Percentiles rank a stretch among this genome's conserved stretches.
Conservation (phyloP, 1,140 invertebrate genomes). For the Heliothis subflexa region DNA sequence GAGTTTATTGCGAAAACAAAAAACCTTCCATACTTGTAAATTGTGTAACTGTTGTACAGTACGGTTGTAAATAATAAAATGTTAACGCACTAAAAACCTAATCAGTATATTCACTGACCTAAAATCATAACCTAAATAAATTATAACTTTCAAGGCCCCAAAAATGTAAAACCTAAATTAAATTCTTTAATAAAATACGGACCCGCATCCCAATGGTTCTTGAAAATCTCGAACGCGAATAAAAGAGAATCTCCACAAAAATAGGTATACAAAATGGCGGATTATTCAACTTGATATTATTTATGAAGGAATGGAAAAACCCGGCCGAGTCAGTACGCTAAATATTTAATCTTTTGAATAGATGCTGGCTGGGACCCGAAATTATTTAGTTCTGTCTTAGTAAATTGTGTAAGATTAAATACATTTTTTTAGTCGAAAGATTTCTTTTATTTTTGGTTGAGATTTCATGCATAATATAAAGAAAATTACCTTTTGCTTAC, state of each 20-base stretch:
- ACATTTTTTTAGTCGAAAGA: neutral
- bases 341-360: slow-evolving; percentile 31
- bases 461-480: no score
- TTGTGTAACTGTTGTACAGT: no score
- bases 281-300: slow-evolving; percentile 40
- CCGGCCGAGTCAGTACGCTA: neutral
- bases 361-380: neutral
- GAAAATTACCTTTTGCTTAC: no score
- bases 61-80: no score
- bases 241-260: neutral
- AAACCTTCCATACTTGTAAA: no score
- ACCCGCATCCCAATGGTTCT: neutral
- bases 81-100: no score
- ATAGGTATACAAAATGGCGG: slow-evolving; percentile 4
- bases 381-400: neutral
- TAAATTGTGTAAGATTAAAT: neutral
- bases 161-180: neutral
- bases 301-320: slow-evolving; percentile 25
- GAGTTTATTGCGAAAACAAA: no score
- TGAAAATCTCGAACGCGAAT: neutral
- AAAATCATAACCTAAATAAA: no score
- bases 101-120: no score
- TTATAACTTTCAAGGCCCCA: neutral
- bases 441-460: no score
- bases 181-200: no score